These are phyloP conservation scores for Pelochelys cantorii DNA, from an alignment of 2,797 vertebrate genomes.

Conservation along the genomic window DNA sequence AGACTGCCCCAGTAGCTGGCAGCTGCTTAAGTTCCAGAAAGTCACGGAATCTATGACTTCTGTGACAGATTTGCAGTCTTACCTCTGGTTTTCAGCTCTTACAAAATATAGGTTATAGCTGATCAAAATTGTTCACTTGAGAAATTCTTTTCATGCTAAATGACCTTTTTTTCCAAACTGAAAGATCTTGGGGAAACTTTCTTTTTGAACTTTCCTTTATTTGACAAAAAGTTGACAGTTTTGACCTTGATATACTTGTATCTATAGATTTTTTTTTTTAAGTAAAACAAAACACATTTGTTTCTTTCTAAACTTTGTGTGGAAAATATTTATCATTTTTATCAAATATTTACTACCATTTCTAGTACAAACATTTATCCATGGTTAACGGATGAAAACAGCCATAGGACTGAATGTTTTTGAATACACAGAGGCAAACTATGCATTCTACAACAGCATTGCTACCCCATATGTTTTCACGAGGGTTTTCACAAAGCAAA, in stretches of 20 bases:
- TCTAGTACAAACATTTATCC: not conserved
- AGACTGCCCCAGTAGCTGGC: too few species aligned
- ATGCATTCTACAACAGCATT: not conserved
- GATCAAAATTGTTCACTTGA: not conserved
- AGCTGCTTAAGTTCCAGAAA: too few species aligned
- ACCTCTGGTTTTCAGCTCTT: not conserved
- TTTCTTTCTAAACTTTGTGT: not conserved
- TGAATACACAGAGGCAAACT: not conserved
- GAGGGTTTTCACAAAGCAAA: constrained; percentile 15
- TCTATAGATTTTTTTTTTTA: too few species aligned
- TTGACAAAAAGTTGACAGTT: too few species aligned
- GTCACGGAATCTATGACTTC: too few species aligned
- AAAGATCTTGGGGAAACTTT: not conserved
- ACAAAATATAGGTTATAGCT: not conserved
- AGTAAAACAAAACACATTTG: not conserved
- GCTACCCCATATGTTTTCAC: not conserved
- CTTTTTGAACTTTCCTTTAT: too few species aligned
- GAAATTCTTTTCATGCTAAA: not conserved
- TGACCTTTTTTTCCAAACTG: not conserved
- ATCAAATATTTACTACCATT: not conserved
- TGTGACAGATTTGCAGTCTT: too few species aligned
- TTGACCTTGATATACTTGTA: too few species aligned
- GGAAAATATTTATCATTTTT: not conserved
- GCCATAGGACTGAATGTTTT: not conserved
- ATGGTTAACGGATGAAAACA: not conserved